Percentiles rank a stretch among this genome's conserved stretches.
Evolutionary conservation across 2,113 vertebrate genomes (phyloP).

Genomic region (Cryptomyrus ogoouensis): DNA sequence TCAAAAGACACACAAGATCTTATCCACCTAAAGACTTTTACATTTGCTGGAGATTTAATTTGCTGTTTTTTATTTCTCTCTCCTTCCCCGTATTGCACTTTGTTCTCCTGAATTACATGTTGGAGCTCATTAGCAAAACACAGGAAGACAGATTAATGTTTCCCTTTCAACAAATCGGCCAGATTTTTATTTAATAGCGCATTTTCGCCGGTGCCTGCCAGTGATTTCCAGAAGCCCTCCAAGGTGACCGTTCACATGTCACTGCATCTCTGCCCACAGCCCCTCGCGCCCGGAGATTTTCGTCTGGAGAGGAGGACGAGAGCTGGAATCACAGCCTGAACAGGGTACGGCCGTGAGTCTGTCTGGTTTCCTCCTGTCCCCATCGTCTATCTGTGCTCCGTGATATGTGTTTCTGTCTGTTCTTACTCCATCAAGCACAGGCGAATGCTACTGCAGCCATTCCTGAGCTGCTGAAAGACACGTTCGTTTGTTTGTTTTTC

Average conservation of each 20-base stretch:
- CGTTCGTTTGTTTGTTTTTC: background rate
- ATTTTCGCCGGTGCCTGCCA: background rate
- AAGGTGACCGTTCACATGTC: slow-evolving; percentile 10
- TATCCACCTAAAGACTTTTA: background rate
- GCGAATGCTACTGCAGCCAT: background rate
- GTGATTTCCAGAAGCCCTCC: slow-evolving; percentile 22
- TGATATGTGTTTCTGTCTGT: background rate
- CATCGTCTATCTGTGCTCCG: background rate
- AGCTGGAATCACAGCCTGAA: slow-evolving; percentile 72
- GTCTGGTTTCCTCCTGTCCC: background rate
- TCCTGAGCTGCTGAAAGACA: background rate
- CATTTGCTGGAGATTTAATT: background rate
- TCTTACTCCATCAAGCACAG: background rate
- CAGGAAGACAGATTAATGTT: background rate
- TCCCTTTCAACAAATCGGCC: background rate
- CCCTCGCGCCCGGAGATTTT: slow-evolving; percentile 71
- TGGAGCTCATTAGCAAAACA: background rate
- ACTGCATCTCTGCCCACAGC: slow-evolving; percentile 43
- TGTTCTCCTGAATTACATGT: background rate
- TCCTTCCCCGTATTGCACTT: background rate
- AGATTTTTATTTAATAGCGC: background rate
- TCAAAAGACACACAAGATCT: background rate
- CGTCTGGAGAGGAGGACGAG: slow-evolving; percentile 72
- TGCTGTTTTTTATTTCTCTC: background rate
- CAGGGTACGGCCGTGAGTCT: slow-evolving; percentile 53